These are phyloP conservation scores for Elaphurus davidianus DNA, from an alignment of 2,113 vertebrate species.

Conservation along the genomic window DNA sequence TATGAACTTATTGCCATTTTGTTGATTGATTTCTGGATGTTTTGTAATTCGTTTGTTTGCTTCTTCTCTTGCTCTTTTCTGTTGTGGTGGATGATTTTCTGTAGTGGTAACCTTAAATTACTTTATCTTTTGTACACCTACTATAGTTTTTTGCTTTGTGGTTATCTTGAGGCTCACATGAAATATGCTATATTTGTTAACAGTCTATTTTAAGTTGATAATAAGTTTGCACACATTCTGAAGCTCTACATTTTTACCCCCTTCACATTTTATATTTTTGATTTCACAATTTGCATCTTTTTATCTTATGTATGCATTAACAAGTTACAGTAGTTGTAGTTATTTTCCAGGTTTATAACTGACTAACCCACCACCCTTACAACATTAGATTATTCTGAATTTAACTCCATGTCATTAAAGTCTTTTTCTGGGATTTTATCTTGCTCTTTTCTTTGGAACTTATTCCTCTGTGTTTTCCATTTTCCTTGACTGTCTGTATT, in stretches of 20 bases:
- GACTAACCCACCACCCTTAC: background rate
- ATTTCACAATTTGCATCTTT: background rate
- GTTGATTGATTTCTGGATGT: background rate
- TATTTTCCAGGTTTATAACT: background rate
- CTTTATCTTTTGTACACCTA: background rate
- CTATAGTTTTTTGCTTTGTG: background rate
- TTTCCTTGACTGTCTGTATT: background rate
- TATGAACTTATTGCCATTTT: background rate
- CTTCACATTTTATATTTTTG: background rate
- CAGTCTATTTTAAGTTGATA: background rate
- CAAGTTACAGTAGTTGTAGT: background rate
- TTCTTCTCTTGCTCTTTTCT: background rate
- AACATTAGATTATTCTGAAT: background rate
- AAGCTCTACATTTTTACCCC: background rate
- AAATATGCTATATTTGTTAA: background rate
- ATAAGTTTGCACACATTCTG: background rate
- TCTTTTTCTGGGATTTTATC: background rate
- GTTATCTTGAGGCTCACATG: background rate
- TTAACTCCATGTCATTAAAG: background rate
- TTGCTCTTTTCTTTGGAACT: background rate
- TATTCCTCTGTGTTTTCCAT: background rate
- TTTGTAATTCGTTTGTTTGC: background rate
- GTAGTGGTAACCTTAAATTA: background rate
- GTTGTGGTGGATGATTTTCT: background rate
- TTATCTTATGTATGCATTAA: background rate